Evolutionary conservation across 2,888 invertebrate genomes (phyloP).

Genomic region (Agriotes lineatus): DNA sequence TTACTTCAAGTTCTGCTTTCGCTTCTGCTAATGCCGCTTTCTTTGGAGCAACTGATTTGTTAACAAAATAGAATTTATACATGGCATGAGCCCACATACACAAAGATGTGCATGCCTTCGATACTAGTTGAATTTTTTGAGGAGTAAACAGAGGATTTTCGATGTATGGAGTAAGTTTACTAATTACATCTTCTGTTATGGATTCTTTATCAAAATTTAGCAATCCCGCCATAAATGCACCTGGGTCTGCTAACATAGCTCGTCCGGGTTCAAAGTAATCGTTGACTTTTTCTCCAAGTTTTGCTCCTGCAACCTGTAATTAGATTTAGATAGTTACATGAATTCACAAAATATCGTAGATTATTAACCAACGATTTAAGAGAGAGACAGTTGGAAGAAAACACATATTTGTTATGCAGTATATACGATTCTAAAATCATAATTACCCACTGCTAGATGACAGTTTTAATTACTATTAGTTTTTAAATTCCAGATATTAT

Average conservation of each 20-base stretch:
- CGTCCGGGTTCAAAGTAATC: conserved; percentile 94
- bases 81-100: conserved; percentile 95
- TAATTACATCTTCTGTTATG: conserved; percentile 84
- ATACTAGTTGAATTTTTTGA: conserved; percentile 80
- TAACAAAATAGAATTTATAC: conserved; percentile 92
- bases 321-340: not conserved
- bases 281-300: conserved; percentile 83
- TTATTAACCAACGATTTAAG: too few species aligned
- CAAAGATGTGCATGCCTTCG: conserved; percentile 83
- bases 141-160: conserved; percentile 85
- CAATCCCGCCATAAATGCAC: conserved; percentile 83
- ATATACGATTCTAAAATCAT: too few species aligned
- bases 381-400: too few species aligned
- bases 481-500: too few species aligned
- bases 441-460: too few species aligned
- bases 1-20: conserved; percentile 73
- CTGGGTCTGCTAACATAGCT: conserved; percentile 83
- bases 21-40: conserved; percentile 85
- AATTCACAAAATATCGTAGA: too few species aligned
- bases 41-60: conserved; percentile 87
- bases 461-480: too few species aligned
- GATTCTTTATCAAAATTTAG: conserved; percentile 90
- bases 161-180: conserved; percentile 83
- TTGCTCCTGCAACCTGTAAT: conserved; percentile 71
- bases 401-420: too few species aligned